Evolutionary conservation across 2,888 invertebrate genomes (phyloP), one percentile per base, ranked within the genome.

Genomic region (Watsonalla cultraria): DNA sequence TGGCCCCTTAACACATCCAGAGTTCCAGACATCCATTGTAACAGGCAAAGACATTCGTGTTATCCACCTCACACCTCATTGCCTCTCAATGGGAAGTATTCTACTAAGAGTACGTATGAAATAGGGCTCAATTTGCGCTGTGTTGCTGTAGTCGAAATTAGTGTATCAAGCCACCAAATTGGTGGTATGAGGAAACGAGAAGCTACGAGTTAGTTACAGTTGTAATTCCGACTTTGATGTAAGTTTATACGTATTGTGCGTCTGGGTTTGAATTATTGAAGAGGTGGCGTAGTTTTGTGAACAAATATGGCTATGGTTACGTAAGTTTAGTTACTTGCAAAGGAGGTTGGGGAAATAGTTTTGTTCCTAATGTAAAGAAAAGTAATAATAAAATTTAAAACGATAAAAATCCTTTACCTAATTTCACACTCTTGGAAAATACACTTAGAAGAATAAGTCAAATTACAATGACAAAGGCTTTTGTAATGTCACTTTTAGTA

Each of bases 31-130:
- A 64, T 60, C 72, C 74, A 75, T 77, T 78, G 76, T 78, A 58
- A 70, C 42, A 42, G 65, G 68, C 63, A 61, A 70, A 75, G 67
- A 74, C 79, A 74, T 81, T 75, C 76, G 63, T 76, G 82, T 84
- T 86, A 86, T 86, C 84, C 84, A 66, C 70, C 76, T 82, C 74
- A 78, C 81, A 78, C 83, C 80, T 81, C 84, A 84, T 84, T 84
- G 82, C 70, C 64, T 66, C 66, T 80, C 78, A 80, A 82, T 81
- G 80, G 76, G 75, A 77, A 78, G 78, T 79, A 81, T 81, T 82
- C 75, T 73, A 80, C 74, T 80, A 77, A 74, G 66, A 50, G 65
- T 67, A 68, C 54, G 55, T 56, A 56, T 54, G 57, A 60, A 59
- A 54, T 51, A 42, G 57, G 54, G 62, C 58, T 68, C 66, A 63